Conservation (phyloP, 2,888 invertebrate species). For the Chirona hameri region DNA sequence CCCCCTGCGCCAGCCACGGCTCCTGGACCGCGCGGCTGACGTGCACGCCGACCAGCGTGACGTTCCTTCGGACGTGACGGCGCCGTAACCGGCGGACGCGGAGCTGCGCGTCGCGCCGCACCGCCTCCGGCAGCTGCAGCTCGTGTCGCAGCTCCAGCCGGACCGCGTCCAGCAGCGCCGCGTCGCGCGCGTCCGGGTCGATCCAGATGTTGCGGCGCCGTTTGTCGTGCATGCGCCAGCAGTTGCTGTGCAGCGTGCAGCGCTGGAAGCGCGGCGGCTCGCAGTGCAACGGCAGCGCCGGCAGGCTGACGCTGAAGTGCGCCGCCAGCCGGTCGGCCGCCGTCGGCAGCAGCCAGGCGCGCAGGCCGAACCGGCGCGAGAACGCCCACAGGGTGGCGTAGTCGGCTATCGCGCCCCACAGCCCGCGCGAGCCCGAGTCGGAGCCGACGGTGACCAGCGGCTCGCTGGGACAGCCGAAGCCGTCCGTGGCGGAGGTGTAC, state of each 20-base stretch:
- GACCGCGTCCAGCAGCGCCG: not conserved
- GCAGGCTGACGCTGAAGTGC: not conserved
- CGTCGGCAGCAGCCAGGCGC: slow-evolving; percentile 2
- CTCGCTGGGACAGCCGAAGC: not conserved
- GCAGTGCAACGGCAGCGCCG: not conserved
- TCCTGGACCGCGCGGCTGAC: not conserved
- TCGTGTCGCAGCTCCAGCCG: not conserved
- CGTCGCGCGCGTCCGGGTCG: not conserved
- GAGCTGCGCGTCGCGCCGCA: not conserved
- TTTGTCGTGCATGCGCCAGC: not conserved
- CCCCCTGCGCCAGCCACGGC: not conserved
- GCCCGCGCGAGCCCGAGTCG: not conserved
- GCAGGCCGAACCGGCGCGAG: not conserved
- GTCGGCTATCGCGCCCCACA: not conserved
- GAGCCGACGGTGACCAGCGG: not conserved
- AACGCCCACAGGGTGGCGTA: not conserved
- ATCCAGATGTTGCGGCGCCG: not conserved
- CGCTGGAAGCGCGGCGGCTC: not conserved
- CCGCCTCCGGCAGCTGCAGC: not conserved
- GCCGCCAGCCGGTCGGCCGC: not conserved
- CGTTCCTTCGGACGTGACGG: not conserved
- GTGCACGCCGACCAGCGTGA: not conserved
- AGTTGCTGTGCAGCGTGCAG: not conserved
- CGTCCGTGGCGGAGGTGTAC: not conserved
- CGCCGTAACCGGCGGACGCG: not conserved